Percentiles rank a stretch among this genome's conserved stretches.
Evolutionary conservation across 2,113 vertebrate genomes (phyloP).

Genomic region (Ictalurus punctatus): DNA sequence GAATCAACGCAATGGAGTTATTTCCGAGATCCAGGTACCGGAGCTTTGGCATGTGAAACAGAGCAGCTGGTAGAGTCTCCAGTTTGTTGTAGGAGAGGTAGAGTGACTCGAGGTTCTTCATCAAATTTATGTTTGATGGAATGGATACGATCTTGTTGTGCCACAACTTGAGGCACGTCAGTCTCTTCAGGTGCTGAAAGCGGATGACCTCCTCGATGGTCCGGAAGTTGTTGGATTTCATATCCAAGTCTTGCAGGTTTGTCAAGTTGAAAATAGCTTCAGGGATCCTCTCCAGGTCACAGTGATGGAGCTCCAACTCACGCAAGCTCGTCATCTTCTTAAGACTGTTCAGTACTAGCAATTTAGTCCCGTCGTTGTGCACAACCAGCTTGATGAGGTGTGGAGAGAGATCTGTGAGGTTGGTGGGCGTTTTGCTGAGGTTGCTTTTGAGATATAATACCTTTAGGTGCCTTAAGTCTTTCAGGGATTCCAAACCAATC

Average conservation of each 20-base stretch:
- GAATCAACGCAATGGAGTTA: slow-evolving; percentile 85
- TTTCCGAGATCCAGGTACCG: slow-evolving; percentile 88
- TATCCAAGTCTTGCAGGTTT: slow-evolving; percentile 92
- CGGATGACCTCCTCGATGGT: slow-evolving; percentile 97
- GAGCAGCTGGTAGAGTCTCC: slow-evolving; percentile 82
- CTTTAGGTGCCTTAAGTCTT: slow-evolving; percentile 90
- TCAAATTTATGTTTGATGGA: slow-evolving; percentile 85
- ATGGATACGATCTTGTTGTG: slow-evolving; percentile 95
- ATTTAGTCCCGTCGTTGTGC: slow-evolving; percentile 96
- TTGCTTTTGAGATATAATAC: slow-evolving; percentile 92
- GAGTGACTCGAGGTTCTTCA: slow-evolving; percentile 91
- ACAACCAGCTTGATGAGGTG: slow-evolving; percentile 90
- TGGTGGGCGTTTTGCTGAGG: slow-evolving; percentile 94
- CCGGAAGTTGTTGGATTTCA: slow-evolving; percentile 91
- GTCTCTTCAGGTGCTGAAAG: slow-evolving; percentile 94
- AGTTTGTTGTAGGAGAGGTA: slow-evolving; percentile 96
- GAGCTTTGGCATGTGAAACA: slow-evolving; percentile 93
- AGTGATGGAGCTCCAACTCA: slow-evolving; percentile 89
- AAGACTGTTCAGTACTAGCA: slow-evolving; percentile 91
- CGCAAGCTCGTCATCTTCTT: slow-evolving; percentile 95
- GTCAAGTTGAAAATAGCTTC: slow-evolving; percentile 94
- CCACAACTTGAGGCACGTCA: slow-evolving; percentile 95
- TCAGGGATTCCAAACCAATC: slow-evolving; percentile 93
- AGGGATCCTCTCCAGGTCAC: slow-evolving; percentile 94
- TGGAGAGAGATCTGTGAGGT: slow-evolving; percentile 91